Evolutionary conservation across 2,113 vertebrate genomes (phyloP).

Genomic region (Muscicapa adusta): DNA sequence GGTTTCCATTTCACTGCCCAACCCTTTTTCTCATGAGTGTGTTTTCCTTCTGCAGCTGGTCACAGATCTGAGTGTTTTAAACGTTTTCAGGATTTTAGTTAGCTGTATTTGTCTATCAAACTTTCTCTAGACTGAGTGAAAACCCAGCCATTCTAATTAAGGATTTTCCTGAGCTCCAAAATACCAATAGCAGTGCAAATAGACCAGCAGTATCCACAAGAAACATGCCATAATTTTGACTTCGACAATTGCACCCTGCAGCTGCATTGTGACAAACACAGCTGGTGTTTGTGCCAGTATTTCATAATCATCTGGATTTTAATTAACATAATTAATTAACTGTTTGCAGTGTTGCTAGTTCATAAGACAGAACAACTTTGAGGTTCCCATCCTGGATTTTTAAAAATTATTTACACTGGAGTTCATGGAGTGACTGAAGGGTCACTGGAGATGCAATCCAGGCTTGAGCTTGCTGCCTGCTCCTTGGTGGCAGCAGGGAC

Average conservation of each 20-base stretch:
- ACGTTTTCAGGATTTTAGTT: background rate
- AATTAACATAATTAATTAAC: too few species aligned
- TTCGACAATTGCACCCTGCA: background rate
- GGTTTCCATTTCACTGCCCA: background rate
- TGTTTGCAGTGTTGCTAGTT: background rate
- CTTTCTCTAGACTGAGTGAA: background rate
- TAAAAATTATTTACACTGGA: too few species aligned
- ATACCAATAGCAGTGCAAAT: background rate
- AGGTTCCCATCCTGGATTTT: background rate
- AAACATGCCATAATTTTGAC: background rate
- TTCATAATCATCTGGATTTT: background rate
- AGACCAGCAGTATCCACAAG: background rate
- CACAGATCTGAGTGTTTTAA: background rate
- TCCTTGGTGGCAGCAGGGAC: background rate
- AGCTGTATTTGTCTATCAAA: background rate
- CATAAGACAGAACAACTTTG: background rate
- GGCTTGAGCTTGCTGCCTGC: background rate
- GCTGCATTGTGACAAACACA: background rate
- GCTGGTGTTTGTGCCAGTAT: background rate
- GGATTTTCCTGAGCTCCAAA: background rate
- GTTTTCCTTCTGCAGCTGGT: background rate
- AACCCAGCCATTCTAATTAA: background rate
- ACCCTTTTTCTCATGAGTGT: background rate
- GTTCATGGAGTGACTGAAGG: background rate
- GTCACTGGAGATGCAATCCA: background rate